Conservation (phyloP, 1,140 invertebrate genomes). For the Acromyrmex heyeri region DNA sequence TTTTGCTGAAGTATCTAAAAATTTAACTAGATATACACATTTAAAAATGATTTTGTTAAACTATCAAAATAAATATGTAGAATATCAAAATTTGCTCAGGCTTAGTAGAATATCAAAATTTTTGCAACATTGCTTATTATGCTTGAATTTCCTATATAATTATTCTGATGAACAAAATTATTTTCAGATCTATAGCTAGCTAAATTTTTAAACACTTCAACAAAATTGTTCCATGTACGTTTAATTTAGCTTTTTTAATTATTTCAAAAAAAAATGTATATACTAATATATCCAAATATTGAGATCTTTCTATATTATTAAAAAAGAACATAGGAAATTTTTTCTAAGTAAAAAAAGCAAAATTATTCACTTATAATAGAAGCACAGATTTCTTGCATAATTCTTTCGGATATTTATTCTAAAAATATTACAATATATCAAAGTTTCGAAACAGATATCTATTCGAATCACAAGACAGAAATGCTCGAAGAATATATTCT, state of each 20-base stretch:
- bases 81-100: too few species aligned
- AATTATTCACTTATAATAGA: neutral
- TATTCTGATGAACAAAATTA: too few species aligned
- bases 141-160: too few species aligned
- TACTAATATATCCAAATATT: neutral
- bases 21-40: too few species aligned
- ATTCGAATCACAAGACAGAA: slow-evolving; percentile 40
- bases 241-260: neutral
- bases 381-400: neutral
- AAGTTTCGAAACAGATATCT: slow-evolving; percentile 2
- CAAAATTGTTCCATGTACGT: too few species aligned
- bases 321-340: neutral
- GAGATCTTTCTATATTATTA: neutral
- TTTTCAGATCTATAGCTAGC: too few species aligned
- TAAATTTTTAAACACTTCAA: too few species aligned
- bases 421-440: slow-evolving; percentile 13
- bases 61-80: too few species aligned
- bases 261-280: neutral
- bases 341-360: neutral
- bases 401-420: neutral
- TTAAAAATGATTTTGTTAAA: neutral
- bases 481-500: slow-evolving; percentile 36
- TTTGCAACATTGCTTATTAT: too few species aligned
- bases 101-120: too few species aligned
- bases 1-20: too few species aligned